Conservation (phyloP, 2,888 invertebrate species). For the Himalopsyche tibetana region DNA sequence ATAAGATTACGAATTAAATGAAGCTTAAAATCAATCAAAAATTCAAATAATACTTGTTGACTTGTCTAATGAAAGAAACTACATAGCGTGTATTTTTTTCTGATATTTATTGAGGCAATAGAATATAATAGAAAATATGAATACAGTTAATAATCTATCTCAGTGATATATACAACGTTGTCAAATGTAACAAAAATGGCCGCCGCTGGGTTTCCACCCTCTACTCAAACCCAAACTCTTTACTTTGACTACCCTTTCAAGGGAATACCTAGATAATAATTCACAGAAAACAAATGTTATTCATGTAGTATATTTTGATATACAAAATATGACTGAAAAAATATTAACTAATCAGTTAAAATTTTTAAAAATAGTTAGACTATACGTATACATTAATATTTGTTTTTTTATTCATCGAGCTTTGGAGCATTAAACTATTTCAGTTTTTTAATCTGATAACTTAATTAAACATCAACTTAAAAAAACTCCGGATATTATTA, state of each 20-base stretch:
- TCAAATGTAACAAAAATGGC: conserved; percentile 60
- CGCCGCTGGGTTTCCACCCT: conserved; percentile 49
- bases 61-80: no score
- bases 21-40: no score
- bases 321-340: neutral
- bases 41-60: no score
- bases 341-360: neutral
- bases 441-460: no score
- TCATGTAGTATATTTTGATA: neutral
- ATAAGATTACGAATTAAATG: no score
- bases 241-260: conserved; percentile 26
- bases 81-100: neutral
- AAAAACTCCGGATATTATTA: no score
- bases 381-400: neutral
- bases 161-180: conserved; percentile 24
- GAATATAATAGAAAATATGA: neutral
- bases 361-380: neutral
- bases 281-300: conserved; percentile 54
- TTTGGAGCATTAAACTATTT: no score
- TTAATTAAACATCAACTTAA: no score
- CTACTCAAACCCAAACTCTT: conserved; percentile 19
- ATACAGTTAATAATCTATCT: neutral
- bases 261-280: conserved; percentile 45
- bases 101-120: neutral
- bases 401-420: neutral